These are phyloP conservation scores for Lates calcarifer DNA, from an alignment of 2,113 vertebrate species.

Conservation along the genomic window DNA sequence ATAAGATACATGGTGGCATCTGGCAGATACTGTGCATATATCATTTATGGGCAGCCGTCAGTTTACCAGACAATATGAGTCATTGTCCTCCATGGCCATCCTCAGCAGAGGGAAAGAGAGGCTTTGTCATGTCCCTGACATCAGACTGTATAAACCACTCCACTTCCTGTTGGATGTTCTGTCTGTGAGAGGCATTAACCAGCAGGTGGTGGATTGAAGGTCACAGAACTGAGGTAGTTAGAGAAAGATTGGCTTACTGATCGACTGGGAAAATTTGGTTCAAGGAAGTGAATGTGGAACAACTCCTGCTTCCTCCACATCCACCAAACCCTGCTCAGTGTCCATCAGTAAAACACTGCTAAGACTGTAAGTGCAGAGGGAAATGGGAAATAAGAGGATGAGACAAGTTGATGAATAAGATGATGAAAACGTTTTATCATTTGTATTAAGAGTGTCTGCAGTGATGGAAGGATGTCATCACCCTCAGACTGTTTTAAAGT, in stretches of 20 bases:
- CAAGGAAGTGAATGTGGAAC: slow-evolving; percentile 18
- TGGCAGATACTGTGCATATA: neutral
- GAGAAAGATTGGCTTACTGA: neutral
- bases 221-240: slow-evolving; percentile 3
- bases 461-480: slow-evolving; percentile 70
- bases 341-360: slow-evolving; percentile 17
- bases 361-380: slow-evolving; percentile 20
- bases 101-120: slow-evolving; percentile 8
- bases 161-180: neutral
- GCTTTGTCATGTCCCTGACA: slow-evolving; percentile 6
- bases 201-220: neutral
- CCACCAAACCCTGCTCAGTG: slow-evolving; percentile 3
- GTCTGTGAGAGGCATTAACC: neutral
- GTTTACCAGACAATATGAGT: neutral
- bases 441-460: slow-evolving; percentile 53
- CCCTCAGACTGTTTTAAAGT: slow-evolving; percentile 30
- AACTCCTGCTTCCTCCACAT: neutral
- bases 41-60: slow-evolving; percentile 13
- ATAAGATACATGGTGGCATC: slow-evolving; percentile 1
- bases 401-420: slow-evolving; percentile 42
- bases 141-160: neutral
- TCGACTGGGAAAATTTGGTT: neutral
- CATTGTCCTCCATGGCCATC: neutral
- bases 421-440: slow-evolving; percentile 69
- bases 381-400: slow-evolving; percentile 22